phyloP scores from a whole-genome alignment of 92 coral and sea anemone species.

The Porites divaricata region DNA sequence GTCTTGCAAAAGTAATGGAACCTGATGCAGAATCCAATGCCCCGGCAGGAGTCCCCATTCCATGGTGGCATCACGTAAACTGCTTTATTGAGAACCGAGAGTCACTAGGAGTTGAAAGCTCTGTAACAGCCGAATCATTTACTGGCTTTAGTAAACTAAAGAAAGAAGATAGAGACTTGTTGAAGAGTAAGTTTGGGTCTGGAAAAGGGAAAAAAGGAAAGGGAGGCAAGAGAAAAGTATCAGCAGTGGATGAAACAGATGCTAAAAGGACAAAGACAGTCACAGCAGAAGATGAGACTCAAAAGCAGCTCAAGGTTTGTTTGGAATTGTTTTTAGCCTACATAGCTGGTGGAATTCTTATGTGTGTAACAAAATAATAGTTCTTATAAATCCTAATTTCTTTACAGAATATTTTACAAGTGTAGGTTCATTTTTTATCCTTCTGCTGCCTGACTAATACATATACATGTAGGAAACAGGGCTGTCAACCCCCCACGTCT shows the following conservation, averaged over 20 bases:
- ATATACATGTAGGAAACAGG: no score
- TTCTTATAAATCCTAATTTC: no score
- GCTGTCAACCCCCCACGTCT: no score
- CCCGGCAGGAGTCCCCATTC: slow-evolving; percentile 73
- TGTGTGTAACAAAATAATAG: no score
- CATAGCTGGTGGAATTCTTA: not conserved
- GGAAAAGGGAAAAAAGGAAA: slow-evolving; percentile 53
- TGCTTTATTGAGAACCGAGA: slow-evolving; percentile 78
- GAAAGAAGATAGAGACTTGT: slow-evolving; percentile 79
- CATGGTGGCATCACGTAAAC: slow-evolving; percentile 94
- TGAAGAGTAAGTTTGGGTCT: slow-evolving; percentile 87
- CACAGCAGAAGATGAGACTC: slow-evolving; percentile 70
- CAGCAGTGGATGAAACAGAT: slow-evolving; percentile 62
- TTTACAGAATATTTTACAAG: not conserved
- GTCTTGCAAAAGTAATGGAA: slow-evolving; percentile 93
- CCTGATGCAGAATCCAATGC: slow-evolving; percentile 84
- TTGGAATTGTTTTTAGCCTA: not conserved
- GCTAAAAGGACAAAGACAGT: slow-evolving; percentile 65
- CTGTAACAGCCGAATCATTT: slow-evolving; percentile 85
- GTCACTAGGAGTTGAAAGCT: slow-evolving; percentile 67
- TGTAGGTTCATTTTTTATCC: not conserved
- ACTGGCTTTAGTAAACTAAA: slow-evolving; percentile 80
- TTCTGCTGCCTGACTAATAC: no score
- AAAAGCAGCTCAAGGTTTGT: slow-evolving; percentile 81
- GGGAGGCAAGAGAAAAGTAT: slow-evolving; percentile 71